A percentile compares a stretch with the other conserved stretches of the same genome.
Evolutionary conservation across 2,888 invertebrate species (phyloP).

Genomic region (Lomographa bimaculata): DNA sequence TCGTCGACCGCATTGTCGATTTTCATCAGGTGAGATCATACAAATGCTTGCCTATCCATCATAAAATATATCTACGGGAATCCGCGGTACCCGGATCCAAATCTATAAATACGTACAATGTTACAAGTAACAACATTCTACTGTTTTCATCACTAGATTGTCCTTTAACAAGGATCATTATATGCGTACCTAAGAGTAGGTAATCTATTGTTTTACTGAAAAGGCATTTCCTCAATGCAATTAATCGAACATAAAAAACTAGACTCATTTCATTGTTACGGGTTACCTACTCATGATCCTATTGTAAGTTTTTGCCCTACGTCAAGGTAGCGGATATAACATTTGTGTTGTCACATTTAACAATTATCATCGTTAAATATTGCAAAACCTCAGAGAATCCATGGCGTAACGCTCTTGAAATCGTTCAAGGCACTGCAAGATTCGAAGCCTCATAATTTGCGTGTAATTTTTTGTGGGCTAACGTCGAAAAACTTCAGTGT

Average conservation of each 20-base stretch:
- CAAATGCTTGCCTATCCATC: too few species aligned
- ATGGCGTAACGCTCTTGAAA: conserved; percentile 39
- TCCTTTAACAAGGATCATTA: too few species aligned
- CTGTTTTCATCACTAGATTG: background rate
- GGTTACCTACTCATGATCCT: too few species aligned
- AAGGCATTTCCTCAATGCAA: conserved; percentile 1
- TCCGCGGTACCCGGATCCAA: too few species aligned
- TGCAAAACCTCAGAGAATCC: conserved; percentile 30
- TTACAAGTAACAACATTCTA: too few species aligned
- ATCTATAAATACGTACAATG: too few species aligned
- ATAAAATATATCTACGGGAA: too few species aligned
- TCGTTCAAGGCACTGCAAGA: conserved; percentile 34
- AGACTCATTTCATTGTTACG: too few species aligned
- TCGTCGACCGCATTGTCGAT: too few species aligned
- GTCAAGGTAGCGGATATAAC: conserved; percentile 8
- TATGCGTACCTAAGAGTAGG: background rate
- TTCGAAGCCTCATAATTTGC: conserved; percentile 42
- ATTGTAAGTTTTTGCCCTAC: conserved; percentile 11
- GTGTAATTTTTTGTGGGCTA: conserved; percentile 38
- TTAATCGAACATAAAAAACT: too few species aligned
- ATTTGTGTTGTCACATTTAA: conserved; percentile 13
- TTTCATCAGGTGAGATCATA: too few species aligned
- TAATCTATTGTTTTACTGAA: conserved; percentile 13
- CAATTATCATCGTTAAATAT: conserved; percentile 31
- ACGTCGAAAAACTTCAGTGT: conserved; percentile 18